Percentiles rank a stretch among this genome's conserved stretches.
phyloP scores from a whole-genome alignment of 2,888 invertebrate species.

The Linnaemya vulpina region DNA sequence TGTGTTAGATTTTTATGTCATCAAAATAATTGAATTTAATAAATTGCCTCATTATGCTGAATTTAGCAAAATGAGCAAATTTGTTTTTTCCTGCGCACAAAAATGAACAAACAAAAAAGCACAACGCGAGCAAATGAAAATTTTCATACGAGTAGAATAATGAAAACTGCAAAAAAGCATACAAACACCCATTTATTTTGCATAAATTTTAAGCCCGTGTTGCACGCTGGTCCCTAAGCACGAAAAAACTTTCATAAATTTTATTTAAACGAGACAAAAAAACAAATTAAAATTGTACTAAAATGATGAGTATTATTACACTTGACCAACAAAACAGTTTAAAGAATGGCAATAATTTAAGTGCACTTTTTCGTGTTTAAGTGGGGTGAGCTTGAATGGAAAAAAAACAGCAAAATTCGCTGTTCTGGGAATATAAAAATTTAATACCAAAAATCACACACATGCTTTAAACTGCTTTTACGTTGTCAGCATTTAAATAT shows the following conservation, averaged over 20 bases:
- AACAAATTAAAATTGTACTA: neutral
- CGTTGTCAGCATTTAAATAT: slow-evolving; percentile 72
- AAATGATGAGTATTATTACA: slow-evolving; percentile 52
- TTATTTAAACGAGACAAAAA: neutral
- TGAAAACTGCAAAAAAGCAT: slow-evolving; percentile 28
- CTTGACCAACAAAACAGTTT: slow-evolving; percentile 32
- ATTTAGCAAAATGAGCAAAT: slow-evolving; percentile 62
- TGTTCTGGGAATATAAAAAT: neutral
- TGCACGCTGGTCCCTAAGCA: slow-evolving; percentile 15
- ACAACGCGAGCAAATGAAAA: slow-evolving; percentile 63
- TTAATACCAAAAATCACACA: slow-evolving; percentile 29
- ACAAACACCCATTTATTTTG: slow-evolving; percentile 14
- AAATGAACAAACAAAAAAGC: slow-evolving; percentile 30
- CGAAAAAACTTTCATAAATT: slow-evolving; percentile 23
- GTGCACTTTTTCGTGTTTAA: neutral
- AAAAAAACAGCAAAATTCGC: neutral
- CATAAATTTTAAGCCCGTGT: neutral
- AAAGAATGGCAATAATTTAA: slow-evolving; percentile 40
- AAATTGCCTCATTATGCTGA: slow-evolving; percentile 82
- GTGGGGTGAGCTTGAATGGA: neutral
- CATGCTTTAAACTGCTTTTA: slow-evolving; percentile 64
- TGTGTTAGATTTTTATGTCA: slow-evolving; percentile 77
- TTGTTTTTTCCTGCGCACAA: neutral
- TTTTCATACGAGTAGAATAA: slow-evolving; percentile 21
- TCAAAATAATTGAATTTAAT: slow-evolving; percentile 83